Conservation (phyloP, 2,797 vertebrate species). For the Acanthopagrus latus region DNA sequence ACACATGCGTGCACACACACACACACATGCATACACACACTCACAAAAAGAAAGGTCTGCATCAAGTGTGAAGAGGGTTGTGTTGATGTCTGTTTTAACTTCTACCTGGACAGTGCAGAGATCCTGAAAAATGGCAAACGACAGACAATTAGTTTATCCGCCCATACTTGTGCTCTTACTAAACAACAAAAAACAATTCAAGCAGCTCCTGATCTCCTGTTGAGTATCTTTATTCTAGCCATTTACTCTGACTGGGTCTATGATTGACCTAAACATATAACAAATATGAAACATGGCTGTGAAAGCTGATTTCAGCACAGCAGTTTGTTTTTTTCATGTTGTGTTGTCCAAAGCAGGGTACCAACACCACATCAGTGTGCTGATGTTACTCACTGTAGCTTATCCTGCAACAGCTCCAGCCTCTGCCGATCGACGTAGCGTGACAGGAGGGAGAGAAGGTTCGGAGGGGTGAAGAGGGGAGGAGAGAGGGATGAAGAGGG, state of each 20-base stretch:
- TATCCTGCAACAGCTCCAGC: conserved; percentile 92
- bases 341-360: not conserved
- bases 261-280: not conserved
- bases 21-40: conserved; percentile 16
- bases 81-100: conserved; percentile 69
- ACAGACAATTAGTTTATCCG: not conserved
- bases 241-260: not conserved
- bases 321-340: not conserved
- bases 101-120: conserved; percentile 86
- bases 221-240: not conserved
- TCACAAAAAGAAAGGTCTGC: conserved; percentile 60
- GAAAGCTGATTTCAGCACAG: too few species aligned
- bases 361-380: not conserved
- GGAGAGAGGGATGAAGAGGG: conserved; percentile 89
- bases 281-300: not conserved
- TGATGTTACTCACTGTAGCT: conserved; percentile 90
- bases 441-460: conserved; percentile 92
- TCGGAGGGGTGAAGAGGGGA: conserved; percentile 90
- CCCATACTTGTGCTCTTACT: not conserved
- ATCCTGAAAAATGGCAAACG: conserved; percentile 73
- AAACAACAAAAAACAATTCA: not conserved
- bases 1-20: conserved; percentile 15
- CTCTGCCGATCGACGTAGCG: conserved; percentile 94
- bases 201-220: too few species aligned
- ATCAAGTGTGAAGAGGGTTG: conserved; percentile 4